Evolutionary conservation across 2,888 invertebrate species (phyloP).

Genomic region (Bruchidius siliquastri): DNA sequence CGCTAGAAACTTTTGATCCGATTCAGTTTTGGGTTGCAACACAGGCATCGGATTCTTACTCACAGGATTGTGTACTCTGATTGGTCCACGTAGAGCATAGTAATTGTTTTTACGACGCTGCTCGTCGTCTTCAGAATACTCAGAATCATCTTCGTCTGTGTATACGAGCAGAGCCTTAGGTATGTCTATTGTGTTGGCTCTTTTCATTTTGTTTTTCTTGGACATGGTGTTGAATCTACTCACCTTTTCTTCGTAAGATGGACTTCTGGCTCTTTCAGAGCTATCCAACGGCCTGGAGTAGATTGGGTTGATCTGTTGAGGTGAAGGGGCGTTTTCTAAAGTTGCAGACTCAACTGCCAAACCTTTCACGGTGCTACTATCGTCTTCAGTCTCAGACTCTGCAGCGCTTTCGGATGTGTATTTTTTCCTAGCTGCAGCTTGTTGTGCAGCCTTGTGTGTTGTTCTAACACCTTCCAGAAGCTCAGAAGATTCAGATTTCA

Average conservation of each 20-base stretch:
- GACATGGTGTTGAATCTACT: conserved; percentile 50
- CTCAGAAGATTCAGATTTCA: conserved; percentile 28
- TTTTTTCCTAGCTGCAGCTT: conserved; percentile 30
- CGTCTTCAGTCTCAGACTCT: conserved; percentile 35
- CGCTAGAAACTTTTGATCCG: conserved; percentile 78
- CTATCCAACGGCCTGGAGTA: conserved; percentile 28
- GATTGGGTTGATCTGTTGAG: conserved; percentile 36
- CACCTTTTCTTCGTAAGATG: conserved; percentile 31
- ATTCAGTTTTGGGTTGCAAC: conserved; percentile 78
- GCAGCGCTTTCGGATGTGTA: conserved; percentile 14
- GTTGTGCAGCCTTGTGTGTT: conserved; percentile 28
- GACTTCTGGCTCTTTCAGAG: not conserved
- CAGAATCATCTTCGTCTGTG: conserved; percentile 46
- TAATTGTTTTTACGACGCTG: conserved; percentile 42
- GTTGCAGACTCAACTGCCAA: conserved; percentile 16
- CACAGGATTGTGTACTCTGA: conserved; percentile 51
- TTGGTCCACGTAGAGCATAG: conserved; percentile 55
- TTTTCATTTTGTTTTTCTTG: conserved; percentile 75
- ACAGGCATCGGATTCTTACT: conserved; percentile 51
- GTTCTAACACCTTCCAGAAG: conserved; percentile 17
- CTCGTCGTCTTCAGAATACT: conserved; percentile 36
- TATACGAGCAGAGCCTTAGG: conserved; percentile 61
- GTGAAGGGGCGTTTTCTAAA: conserved; percentile 11
- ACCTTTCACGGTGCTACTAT: conserved; percentile 30
- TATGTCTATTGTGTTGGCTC: conserved; percentile 86